A percentile compares a stretch with the other conserved stretches of the same genome.
These are phyloP conservation scores for Camelus bactrianus DNA, from an alignment of 2,113 vertebrate species.

Conservation along the genomic window DNA sequence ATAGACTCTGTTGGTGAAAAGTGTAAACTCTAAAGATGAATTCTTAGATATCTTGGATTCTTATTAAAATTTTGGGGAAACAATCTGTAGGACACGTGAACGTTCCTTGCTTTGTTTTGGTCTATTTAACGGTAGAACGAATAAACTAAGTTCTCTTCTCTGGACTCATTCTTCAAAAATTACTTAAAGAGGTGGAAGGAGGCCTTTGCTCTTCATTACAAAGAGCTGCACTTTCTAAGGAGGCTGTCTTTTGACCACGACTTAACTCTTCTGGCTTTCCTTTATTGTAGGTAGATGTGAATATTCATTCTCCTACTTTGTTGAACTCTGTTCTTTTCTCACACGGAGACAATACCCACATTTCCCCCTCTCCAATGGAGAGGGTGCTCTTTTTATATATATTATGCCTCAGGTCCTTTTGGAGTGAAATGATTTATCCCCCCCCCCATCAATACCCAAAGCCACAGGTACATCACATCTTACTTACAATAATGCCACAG, in stretches of 20 bases:
- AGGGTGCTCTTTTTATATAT: background rate
- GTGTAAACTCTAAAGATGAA: background rate
- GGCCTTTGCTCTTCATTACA: background rate
- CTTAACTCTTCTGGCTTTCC: background rate
- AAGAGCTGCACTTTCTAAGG: background rate
- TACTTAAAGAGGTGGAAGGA: background rate
- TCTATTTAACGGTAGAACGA: background rate
- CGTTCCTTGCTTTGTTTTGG: slow-evolving; percentile 15
- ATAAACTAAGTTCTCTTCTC: background rate
- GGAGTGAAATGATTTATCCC: background rate
- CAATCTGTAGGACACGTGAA: background rate
- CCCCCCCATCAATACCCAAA: background rate
- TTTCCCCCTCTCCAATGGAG: background rate
- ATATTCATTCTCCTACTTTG: background rate
- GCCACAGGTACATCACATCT: background rate
- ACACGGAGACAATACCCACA: background rate
- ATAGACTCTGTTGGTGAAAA: background rate
- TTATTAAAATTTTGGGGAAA: slow-evolving; percentile 9
- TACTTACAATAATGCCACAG: background rate
- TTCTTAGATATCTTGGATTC: background rate
- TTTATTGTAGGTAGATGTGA: background rate
- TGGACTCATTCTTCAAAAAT: background rate
- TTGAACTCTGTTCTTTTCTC: background rate
- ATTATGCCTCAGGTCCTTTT: background rate
- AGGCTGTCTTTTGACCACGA: background rate